Percentiles rank a stretch among this genome's conserved stretches.
Conservation (phyloP, 2,113 vertebrate genomes). For the Hystrix cristata region DNA sequence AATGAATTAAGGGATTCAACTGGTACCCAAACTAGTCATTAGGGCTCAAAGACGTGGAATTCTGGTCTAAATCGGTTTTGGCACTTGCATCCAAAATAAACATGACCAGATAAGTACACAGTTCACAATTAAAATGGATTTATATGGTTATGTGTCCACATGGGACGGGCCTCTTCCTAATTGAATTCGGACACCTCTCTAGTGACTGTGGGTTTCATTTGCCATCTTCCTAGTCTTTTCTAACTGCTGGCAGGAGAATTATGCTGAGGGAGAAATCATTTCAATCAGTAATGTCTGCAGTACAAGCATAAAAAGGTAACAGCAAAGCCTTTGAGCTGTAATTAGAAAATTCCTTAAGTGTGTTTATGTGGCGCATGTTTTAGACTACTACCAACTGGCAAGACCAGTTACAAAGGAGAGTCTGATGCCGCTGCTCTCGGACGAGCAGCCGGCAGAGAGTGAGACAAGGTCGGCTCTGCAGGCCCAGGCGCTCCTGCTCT, state of each 20-base stretch:
- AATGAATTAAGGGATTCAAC: slow-evolving; percentile 81
- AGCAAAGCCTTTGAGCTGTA: slow-evolving; percentile 67
- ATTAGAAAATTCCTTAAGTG: slow-evolving; percentile 74
- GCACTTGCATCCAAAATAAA: slow-evolving; percentile 76
- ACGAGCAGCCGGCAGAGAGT: not conserved
- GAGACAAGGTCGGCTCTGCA: not conserved
- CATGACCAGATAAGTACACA: slow-evolving; percentile 34
- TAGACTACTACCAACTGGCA: slow-evolving; percentile 42
- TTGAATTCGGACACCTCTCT: slow-evolving; percentile 70
- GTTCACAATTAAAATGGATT: slow-evolving; percentile 77
- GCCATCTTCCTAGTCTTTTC: slow-evolving; percentile 19
- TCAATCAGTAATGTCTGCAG: slow-evolving; percentile 50
- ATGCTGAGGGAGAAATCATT: slow-evolving; percentile 70
- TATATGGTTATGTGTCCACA: slow-evolving; percentile 43
- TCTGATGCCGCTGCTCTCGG: slow-evolving; percentile 34
- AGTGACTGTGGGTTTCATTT: slow-evolving; percentile 24
- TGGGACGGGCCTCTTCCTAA: slow-evolving; percentile 67
- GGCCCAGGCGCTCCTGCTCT: slow-evolving; percentile 64
- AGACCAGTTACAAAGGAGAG: slow-evolving; percentile 51
- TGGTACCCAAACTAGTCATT: slow-evolving; percentile 79
- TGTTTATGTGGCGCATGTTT: slow-evolving; percentile 55
- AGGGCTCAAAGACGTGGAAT: slow-evolving; percentile 70
- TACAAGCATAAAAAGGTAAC: slow-evolving; percentile 67
- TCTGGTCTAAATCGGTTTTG: slow-evolving; percentile 79
- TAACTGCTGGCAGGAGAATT: slow-evolving; percentile 56